phyloP scores from a whole-genome alignment of 2,113 vertebrate species.

The Hyperopisus bebe region DNA sequence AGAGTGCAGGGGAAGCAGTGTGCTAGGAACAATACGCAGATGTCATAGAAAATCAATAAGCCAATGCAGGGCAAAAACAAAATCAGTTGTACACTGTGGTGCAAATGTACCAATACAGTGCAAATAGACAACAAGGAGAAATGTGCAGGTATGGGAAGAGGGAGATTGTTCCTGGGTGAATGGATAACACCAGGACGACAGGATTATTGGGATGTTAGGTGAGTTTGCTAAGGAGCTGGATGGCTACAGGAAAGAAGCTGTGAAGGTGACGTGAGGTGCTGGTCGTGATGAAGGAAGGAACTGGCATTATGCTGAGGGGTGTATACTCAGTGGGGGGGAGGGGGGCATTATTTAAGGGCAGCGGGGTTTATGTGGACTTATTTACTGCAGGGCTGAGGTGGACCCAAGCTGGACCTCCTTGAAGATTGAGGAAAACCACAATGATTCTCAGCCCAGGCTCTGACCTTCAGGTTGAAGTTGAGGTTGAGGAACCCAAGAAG shows the following conservation, averaged over 20 bases:
- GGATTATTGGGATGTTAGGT: neutral
- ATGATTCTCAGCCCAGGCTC: neutral
- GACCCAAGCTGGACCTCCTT: neutral
- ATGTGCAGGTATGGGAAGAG: neutral
- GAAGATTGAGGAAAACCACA: neutral
- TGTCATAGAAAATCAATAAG: neutral
- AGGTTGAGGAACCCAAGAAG: neutral
- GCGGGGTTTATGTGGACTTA: neutral
- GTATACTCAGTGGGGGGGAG: neutral
- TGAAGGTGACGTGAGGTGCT: neutral
- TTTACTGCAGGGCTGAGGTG: neutral
- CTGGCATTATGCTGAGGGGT: neutral
- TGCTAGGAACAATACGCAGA: neutral
- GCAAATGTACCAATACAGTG: neutral
- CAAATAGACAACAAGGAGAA: neutral
- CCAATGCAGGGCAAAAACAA: neutral
- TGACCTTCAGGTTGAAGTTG: neutral
- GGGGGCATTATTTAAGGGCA: neutral
- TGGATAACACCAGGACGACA: neutral
- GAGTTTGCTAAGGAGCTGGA: neutral
- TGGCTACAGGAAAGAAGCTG: neutral
- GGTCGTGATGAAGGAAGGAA: neutral
- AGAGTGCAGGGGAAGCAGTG: neutral
- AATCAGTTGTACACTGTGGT: neutral
- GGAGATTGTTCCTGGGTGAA: neutral